A percentile compares a stretch with the other conserved stretches of the same genome.
phyloP scores from a whole-genome alignment of 2,113 vertebrate species.

The Calidris pygmaea region DNA sequence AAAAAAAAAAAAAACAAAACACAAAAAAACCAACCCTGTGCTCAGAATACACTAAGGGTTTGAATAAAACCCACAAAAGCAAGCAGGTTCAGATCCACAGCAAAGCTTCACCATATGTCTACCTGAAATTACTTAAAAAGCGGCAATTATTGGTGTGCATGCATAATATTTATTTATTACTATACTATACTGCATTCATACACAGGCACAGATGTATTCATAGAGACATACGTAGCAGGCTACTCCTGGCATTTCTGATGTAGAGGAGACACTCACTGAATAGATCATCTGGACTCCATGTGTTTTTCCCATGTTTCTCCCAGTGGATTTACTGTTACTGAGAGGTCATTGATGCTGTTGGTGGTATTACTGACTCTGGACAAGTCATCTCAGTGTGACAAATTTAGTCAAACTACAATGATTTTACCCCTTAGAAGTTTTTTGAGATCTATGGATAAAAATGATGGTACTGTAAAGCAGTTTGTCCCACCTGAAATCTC shows the following conservation, averaged over 20 bases:
- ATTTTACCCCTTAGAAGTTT: neutral
- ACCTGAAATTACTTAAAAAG: neutral
- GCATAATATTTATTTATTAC: neutral
- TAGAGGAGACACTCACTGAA: neutral
- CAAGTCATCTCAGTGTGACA: neutral
- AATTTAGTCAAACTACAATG: neutral
- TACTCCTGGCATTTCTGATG: neutral
- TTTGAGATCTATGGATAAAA: neutral
- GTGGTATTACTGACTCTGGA: neutral
- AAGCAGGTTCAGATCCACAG: neutral
- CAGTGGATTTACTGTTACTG: neutral
- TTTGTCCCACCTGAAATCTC: neutral
- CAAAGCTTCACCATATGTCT: neutral
- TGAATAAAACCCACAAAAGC: neutral
- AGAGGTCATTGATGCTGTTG: neutral
- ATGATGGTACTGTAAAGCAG: neutral
- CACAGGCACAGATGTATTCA: neutral
- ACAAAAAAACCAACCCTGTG: neutral
- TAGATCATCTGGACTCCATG: neutral
- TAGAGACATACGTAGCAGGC: neutral
- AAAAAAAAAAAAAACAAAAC: neutral
- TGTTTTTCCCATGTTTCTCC: neutral
- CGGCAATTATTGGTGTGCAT: neutral
- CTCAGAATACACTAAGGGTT: neutral
- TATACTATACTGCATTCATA: neutral